Percentiles rank a stretch among this genome's conserved stretches.
Evolutionary conservation across 2,797 vertebrate species (phyloP).

Genomic region (Sternotherus odoratus): DNA sequence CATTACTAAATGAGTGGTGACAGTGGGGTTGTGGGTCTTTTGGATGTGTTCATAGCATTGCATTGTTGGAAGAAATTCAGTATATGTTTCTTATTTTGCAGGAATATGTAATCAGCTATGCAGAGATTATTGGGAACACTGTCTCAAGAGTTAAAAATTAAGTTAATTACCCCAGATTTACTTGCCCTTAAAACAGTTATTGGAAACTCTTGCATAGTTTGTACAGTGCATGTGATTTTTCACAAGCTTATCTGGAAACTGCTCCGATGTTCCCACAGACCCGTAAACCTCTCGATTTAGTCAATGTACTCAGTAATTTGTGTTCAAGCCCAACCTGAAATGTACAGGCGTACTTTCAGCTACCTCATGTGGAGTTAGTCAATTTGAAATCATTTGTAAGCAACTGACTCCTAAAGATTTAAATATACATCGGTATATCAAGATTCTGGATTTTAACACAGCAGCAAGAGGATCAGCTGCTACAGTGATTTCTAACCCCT

Average conservation of each 20-base stretch:
- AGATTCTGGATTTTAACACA: conserved; percentile 49
- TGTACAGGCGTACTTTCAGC: conserved; percentile 21
- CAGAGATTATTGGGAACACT: conserved; percentile 25
- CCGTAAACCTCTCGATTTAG: conserved; percentile 27
- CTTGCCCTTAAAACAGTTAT: not conserved
- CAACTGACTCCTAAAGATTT: conserved; percentile 50
- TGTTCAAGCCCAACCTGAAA: not conserved
- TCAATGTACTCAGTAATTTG: conserved; percentile 9
- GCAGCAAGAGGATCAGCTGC: conserved; percentile 49
- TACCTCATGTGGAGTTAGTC: conserved; percentile 1
- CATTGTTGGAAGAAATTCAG: conserved; percentile 28
- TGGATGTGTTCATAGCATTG: conserved; percentile 64
- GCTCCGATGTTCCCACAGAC: conserved; percentile 19
- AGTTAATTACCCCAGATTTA: conserved; percentile 31
- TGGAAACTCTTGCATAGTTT: conserved; percentile 37
- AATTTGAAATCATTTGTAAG: conserved; percentile 54
- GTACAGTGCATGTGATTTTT: not conserved
- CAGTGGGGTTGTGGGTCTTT: conserved; percentile 64
- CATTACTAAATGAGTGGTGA: conserved; percentile 68
- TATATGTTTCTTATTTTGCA: conserved; percentile 38
- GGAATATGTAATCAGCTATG: not conserved
- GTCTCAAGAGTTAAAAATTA: conserved; percentile 38
- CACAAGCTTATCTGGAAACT: not conserved
- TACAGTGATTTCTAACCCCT: conserved; percentile 42
- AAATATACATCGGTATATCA: conserved; percentile 38